Evolutionary conservation across 2,797 vertebrate genomes (phyloP), one percentile per base, ranked within the genome.

Genomic region (Molossus molossus): DNA sequence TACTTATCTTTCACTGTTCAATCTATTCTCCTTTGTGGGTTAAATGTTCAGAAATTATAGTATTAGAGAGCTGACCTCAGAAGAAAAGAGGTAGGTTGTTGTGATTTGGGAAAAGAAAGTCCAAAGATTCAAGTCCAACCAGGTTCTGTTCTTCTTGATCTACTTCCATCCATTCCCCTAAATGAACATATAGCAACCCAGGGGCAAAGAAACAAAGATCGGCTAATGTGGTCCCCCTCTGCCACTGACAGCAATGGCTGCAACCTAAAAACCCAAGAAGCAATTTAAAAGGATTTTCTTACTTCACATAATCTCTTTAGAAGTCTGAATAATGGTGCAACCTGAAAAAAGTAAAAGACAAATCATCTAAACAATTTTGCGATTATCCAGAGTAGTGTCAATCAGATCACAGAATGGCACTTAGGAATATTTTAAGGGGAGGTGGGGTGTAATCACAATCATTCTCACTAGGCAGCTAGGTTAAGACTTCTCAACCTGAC

Each of bases 281-380:
- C 64, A 73, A 76, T 89, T 27, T 94, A 70, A 81, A 93, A 73
- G 6, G 60, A 70, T 67, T 94, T 97, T 94, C 97, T 97, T 97
- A 98, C 98, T 77, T 72, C 80, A 73, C 57, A 77, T 33, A 82
- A 86, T 85, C 95, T 79, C 85, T 97, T 96, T 94, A 99, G 98
- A 99, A 99, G 95, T 99, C 98, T 75, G 98, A 98, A 95, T 99
- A 99, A 98, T 99, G 99, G 93, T 99, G 98, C 97, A 99, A 95
- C 97, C 99, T 99, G 90, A 95, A 97, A 91, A 91, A 97, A 97
- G 95, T 96, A 97, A 97, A 92, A 75, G 50, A 76, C 13, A 96
- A 91, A 53, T 89, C 57, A 91, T 70, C 17, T 57, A 25, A 70
- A 65, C 29, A 73, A 64, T n/a, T 50, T 53, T 81, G 20, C 27